These are phyloP conservation scores for Orthonevra nobilis DNA, from an alignment of 2,888 invertebrate genomes.

Conservation along the genomic window DNA sequence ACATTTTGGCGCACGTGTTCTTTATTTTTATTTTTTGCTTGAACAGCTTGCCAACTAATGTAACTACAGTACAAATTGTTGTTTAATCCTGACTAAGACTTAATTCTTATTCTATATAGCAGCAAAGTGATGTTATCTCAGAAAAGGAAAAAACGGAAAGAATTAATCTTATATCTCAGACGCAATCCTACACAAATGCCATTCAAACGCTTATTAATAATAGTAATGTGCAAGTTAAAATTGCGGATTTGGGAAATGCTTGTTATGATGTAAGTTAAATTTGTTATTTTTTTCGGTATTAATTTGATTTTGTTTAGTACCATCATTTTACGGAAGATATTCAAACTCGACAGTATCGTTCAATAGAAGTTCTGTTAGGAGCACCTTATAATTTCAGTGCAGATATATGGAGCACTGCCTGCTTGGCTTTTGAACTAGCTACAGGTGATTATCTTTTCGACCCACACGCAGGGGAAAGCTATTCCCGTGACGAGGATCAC, in stretches of 20 bases:
- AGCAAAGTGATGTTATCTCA: slow-evolving; percentile 34
- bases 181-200: slow-evolving; percentile 79
- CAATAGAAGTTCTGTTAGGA: slow-evolving; percentile 86
- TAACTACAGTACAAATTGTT: too few relatives aligned
- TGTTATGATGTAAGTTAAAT: slow-evolving; percentile 86
- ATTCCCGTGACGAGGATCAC: slow-evolving; percentile 91
- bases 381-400: slow-evolving; percentile 89
- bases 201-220: slow-evolving; percentile 80
- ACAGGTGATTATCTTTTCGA: slow-evolving; percentile 94
- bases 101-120: too few relatives aligned
- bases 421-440: slow-evolving; percentile 91
- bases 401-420: slow-evolving; percentile 93
- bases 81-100: too few relatives aligned
- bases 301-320: slow-evolving; percentile 78
- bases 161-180: slow-evolving; percentile 77
- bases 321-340: slow-evolving; percentile 92
- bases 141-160: slow-evolving; percentile 66
- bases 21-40: too few relatives aligned
- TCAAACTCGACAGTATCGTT: slow-evolving; percentile 91
- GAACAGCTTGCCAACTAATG: too few relatives aligned
- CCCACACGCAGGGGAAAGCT: slow-evolving; percentile 88
- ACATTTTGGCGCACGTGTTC: too few relatives aligned
- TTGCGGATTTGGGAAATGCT: slow-evolving; percentile 92
- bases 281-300: too few relatives aligned
- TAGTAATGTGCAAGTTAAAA: slow-evolving; percentile 86